Conservation (phyloP, 2,888 invertebrate genomes). For the Laothoe populi region DNA sequence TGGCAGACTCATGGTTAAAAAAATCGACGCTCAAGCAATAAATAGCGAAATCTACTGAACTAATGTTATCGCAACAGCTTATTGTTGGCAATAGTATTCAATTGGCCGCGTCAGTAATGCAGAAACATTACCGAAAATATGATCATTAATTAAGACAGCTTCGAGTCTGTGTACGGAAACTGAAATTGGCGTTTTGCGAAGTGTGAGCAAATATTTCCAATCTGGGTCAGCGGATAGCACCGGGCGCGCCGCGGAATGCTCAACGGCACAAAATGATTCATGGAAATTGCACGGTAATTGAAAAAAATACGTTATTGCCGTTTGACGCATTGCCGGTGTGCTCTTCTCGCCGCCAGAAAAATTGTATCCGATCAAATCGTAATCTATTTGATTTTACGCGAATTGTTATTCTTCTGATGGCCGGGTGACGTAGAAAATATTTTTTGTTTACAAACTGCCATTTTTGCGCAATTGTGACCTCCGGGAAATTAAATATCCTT, state of each 20-base stretch:
- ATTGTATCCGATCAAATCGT: constrained; percentile 52
- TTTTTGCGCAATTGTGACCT: background rate
- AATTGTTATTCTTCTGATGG: constrained; percentile 25
- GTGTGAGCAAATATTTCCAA: constrained; percentile 73
- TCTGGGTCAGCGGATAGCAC: constrained; percentile 65
- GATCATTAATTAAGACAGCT: constrained; percentile 43
- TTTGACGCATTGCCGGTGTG: constrained; percentile 73
- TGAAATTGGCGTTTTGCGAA: constrained; percentile 60
- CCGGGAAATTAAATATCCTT: background rate
- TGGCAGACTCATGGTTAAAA: no score
- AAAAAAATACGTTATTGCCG: constrained; percentile 81
- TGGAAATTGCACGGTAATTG: constrained; percentile 81
- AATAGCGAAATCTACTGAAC: background rate
- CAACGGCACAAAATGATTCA: constrained; percentile 75
- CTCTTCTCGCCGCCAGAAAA: constrained; percentile 49
- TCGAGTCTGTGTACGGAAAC: constrained; percentile 42
- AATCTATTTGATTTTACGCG: constrained; percentile 42
- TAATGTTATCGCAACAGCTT: constrained; percentile 10
- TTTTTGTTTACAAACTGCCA: constrained; percentile 31
- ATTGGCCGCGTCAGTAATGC: background rate
- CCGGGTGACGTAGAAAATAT: background rate
- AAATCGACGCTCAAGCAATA: background rate
- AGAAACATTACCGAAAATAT: constrained; percentile 16
- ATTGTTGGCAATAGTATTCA: background rate
- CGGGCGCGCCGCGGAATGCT: constrained; percentile 60